These are phyloP conservation scores for Bos javanicus DNA, from an alignment of 2,113 vertebrate species.

Conservation along the genomic window DNA sequence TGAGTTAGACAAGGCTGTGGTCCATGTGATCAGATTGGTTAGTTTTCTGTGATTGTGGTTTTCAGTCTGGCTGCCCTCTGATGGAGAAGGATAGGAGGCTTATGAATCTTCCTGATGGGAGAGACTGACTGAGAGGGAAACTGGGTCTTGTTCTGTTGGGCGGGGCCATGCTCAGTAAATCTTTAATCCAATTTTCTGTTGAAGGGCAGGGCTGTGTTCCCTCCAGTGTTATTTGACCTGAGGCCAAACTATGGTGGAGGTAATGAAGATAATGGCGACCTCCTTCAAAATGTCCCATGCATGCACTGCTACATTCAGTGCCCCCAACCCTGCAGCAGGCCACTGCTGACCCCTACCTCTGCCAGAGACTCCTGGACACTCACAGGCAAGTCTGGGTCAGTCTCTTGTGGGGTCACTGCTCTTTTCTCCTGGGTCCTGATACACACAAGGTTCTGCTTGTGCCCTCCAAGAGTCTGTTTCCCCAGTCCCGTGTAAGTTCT, in stretches of 20 bases:
- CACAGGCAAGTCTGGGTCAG: background rate
- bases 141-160: background rate
- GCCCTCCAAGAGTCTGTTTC: background rate
- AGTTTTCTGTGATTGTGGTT: background rate
- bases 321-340: background rate
- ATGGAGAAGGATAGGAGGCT: background rate
- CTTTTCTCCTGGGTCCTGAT: background rate
- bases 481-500: background rate
- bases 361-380: background rate
- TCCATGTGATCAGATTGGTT: background rate
- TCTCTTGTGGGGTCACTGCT: background rate
- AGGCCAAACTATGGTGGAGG: background rate
- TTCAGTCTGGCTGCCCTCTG: background rate
- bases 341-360: background rate
- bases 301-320: background rate
- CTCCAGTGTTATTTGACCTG: background rate
- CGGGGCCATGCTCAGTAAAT: rapidly evolving
- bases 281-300: background rate
- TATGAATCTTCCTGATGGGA: background rate
- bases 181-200: background rate
- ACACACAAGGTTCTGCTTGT: background rate
- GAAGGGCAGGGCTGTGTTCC: background rate
- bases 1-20: background rate
- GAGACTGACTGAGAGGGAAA: background rate
- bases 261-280: background rate